Percentiles rank a stretch among this genome's conserved stretches.
Evolutionary conservation across 2,888 invertebrate genomes (phyloP).

Genomic region (Habroteleia sp.): DNA sequence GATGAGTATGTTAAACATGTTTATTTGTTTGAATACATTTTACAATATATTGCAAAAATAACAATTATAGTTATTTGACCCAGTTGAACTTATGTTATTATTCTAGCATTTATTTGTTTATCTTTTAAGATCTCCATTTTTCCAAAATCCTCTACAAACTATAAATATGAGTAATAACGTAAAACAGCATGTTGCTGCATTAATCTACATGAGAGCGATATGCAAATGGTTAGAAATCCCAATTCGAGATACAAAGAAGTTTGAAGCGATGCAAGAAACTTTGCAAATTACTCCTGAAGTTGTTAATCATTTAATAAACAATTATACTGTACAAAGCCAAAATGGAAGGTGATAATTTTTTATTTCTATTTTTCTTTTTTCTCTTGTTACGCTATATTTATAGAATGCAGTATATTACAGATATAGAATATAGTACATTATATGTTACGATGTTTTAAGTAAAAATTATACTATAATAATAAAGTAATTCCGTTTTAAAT

Average conservation of each 20-base stretch:
- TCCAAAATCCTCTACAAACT: constrained; percentile 4
- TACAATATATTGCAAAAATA: no score
- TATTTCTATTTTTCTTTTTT: no score
- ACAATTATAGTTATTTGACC: no score
- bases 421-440: no score
- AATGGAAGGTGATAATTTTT: constrained; percentile 39
- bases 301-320: constrained; percentile 32
- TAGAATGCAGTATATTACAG: no score
- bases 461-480: no score
- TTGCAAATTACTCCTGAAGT: constrained; percentile 65
- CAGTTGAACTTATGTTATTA: no score
- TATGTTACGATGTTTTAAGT: no score
- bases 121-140: constrained; percentile 11
- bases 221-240: constrained; percentile 71
- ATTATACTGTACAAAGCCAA: constrained; percentile 15
- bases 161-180: constrained; percentile 64
- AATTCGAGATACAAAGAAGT: constrained; percentile 70
- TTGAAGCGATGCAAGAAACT: constrained; percentile 41
- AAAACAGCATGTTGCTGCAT: constrained; percentile 69
- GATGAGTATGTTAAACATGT: constrained; percentile 68
- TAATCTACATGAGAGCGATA: constrained; percentile 73
- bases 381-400: no score
- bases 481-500: no score
- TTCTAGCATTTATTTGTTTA: constrained; percentile 25
- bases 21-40: no score